Evolutionary conservation across 1,140 invertebrate species (phyloP).

Genomic region (Leptinotarsa texana): DNA sequence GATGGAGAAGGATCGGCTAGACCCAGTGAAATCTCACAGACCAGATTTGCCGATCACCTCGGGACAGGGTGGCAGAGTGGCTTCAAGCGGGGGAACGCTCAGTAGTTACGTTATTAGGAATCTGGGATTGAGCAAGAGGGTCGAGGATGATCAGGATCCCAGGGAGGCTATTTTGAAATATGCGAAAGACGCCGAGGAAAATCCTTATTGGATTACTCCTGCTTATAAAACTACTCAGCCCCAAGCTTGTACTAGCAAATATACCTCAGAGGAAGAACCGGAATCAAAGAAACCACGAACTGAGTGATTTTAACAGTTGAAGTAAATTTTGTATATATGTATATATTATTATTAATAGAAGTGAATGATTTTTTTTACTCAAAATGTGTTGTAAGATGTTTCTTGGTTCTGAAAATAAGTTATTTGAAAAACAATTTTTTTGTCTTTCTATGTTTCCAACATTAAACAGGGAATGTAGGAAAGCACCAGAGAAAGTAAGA

Average conservation of each 20-base stretch:
- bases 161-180: constrained; percentile 95
- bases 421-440: no score
- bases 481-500: no score
- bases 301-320: constrained; percentile 17
- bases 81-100: constrained; percentile 92
- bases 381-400: no score
- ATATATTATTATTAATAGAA: no score
- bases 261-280: constrained; percentile 63
- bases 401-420: no score
- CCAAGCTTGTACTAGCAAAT: constrained; percentile 71
- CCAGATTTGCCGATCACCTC: constrained; percentile 97
- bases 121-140: constrained; percentile 88
- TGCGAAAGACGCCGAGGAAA: constrained; percentile 94
- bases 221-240: constrained; percentile 88
- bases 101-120: constrained; percentile 97
- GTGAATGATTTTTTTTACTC: no score
- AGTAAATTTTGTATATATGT: neutral
- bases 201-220: constrained; percentile 95
- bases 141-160: constrained; percentile 95
- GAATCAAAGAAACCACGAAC: constrained; percentile 61
- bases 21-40: constrained; percentile 88
- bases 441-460: no score
- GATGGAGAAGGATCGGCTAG: constrained; percentile 88
- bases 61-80: constrained; percentile 90
- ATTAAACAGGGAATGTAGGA: no score